Base-by-base conservation (phyloP, 30 jellyfish, hydroid and myxozoan species). In the Aurelia aurita complex sp. Pacific region DNA sequence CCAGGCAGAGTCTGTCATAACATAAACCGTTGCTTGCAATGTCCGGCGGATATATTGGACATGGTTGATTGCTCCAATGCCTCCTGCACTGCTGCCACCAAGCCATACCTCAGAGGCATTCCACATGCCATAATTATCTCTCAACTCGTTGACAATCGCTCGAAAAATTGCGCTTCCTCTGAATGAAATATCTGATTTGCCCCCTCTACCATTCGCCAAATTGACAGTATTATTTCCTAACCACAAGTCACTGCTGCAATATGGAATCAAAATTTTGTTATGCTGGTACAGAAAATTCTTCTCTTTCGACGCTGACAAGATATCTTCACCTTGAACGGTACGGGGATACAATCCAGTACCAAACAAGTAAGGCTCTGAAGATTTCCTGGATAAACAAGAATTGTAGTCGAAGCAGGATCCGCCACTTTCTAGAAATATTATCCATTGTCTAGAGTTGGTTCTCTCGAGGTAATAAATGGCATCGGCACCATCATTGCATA, bases 31-130 rank as follows among this genome's bases (percentile, higher is more conserved):
- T 1, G 92, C 75, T 52, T 57, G 64, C 46, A 52, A 69, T 60
- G 33, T 77, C 14, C 50, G 35, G 13, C 64, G 65, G 78, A 93
- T 19, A 14, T 34, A 70, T 10, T 70, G 64, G 23, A 76, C 87
- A 40, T 93, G 95, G 59, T 93, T 93, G 61, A 88, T 16, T 11
- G 69, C 96, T 32, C 98, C 98, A 32, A 88, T 85, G 19, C 98
- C 98, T 10, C 98, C 98, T 18, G 98, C 98, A 54, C 98, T 93
- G 82, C 92, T 76, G n/a, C 98, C 98, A 3, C 87, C 89, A 23
- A 93, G 80, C 74, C 85, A 53, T 23, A 93, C 64, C 13, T 69
- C 83, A 11, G 90, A 40, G 3, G 98, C 91, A 35, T 69, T 62
- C 15, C 36, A 40, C 64, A 93, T 67, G 8, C 97, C 98, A 14